These are phyloP conservation scores for Amphiura filiformis DNA, from an alignment of 35 echinoderm and acorn worm species.

Conservation along the genomic window DNA sequence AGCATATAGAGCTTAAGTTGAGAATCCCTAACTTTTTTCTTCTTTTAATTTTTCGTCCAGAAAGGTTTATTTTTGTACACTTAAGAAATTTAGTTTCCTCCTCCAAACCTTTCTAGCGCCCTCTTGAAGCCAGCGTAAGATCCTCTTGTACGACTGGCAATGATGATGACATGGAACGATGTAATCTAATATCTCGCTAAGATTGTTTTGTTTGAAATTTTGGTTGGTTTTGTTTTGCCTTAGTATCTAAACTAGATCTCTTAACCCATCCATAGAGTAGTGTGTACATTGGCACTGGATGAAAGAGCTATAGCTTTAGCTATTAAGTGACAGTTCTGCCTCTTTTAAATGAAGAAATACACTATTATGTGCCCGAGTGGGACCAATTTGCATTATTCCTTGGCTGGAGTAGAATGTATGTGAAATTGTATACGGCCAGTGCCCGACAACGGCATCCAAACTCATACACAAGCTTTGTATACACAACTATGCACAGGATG, in stretches of 20 bases:
- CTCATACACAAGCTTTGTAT: too few species aligned
- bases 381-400: not conserved
- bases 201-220: not conserved
- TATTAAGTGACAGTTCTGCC: conserved; percentile 10
- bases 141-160: too few species aligned
- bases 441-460: not conserved
- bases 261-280: not conserved
- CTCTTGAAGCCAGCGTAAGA: too few species aligned
- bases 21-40: too few species aligned
- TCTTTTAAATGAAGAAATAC: conserved; percentile 9
- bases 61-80: too few species aligned
- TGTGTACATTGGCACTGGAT: not conserved
- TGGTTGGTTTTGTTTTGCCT: not conserved
- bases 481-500: too few species aligned
- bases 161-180: too few species aligned
- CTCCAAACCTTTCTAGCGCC: too few species aligned
- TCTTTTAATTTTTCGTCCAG: too few species aligned
- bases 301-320: not conserved
- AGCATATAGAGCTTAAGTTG: too few species aligned
- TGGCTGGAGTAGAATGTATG: not conserved
- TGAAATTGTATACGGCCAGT: conserved; percentile 5
- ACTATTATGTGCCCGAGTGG: not conserved
- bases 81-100: too few species aligned
- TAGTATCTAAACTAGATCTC: conserved; percentile 8
- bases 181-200: not conserved